Conservation (phyloP, 2,113 vertebrate species). For the Spermophilus dauricus region DNA sequence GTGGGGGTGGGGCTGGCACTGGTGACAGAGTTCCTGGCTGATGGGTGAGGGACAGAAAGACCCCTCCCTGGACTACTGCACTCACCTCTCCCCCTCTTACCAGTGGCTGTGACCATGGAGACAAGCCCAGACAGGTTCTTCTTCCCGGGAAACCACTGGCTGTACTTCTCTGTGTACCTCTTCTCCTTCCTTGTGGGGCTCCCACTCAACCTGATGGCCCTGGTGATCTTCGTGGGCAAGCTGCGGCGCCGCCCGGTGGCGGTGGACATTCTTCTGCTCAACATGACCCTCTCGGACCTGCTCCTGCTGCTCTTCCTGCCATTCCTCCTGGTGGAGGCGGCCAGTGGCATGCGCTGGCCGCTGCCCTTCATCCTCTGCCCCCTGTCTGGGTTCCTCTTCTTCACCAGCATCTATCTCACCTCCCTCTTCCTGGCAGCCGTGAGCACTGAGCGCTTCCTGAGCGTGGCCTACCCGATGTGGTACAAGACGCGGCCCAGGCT, state of each 20-base stretch:
- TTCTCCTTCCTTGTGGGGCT: conserved; percentile 80
- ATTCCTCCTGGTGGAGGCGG: conserved; percentile 74
- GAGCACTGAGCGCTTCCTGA: conserved; percentile 85
- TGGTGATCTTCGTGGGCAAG: conserved; percentile 77
- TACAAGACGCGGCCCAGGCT: conserved; percentile 79
- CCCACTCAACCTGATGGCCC: conserved; percentile 83
- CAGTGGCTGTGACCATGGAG: conserved; percentile 52
- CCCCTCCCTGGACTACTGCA: rapidly evolving
- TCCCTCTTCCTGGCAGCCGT: conserved; percentile 82
- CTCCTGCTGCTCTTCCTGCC: conserved; percentile 83
- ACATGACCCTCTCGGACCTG: conserved; percentile 82
- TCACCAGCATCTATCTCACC: conserved; percentile 84
- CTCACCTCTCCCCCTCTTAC: background rate
- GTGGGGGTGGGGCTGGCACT: background rate
- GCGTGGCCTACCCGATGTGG: conserved; percentile 84
- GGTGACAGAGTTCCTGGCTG: background rate
- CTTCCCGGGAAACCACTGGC: conserved; percentile 47
- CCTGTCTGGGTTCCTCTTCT: conserved; percentile 78
- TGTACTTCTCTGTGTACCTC: conserved; percentile 80
- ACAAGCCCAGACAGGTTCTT: rapidly evolving
- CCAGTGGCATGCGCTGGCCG: conserved; percentile 70
- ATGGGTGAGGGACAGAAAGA: background rate
- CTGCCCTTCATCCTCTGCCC: conserved; percentile 79
- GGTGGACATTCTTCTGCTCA: conserved; percentile 80
- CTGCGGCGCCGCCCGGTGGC: conserved; percentile 72